Percentiles rank a stretch among this genome's conserved stretches.
phyloP scores from a whole-genome alignment of 2,797 vertebrate species.

The Cottoperca gobio region DNA sequence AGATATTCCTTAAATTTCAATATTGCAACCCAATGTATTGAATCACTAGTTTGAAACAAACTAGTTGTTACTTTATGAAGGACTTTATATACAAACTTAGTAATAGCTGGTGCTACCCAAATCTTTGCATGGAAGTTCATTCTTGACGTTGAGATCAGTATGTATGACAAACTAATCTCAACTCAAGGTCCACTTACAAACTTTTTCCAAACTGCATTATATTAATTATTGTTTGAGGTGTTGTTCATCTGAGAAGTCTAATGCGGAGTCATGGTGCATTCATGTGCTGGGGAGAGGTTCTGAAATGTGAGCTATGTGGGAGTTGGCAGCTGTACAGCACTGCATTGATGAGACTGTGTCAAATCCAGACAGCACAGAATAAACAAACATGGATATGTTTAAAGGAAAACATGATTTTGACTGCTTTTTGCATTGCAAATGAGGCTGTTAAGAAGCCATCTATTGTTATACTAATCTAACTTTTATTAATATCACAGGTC shows the following conservation, averaged over 20 bases:
- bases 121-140: not conserved
- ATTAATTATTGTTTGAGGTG: too few species aligned
- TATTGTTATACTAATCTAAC: not conserved
- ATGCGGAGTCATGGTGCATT: slow-evolving; percentile 22
- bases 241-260: slow-evolving; percentile 6
- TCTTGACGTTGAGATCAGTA: not conserved
- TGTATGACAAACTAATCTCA: not conserved
- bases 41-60: too few species aligned
- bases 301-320: slow-evolving; percentile 46
- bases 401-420: slow-evolving; percentile 17
- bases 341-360: slow-evolving; percentile 30
- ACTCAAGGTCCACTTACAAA: not conserved
- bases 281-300: slow-evolving; percentile 23
- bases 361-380: slow-evolving; percentile 37
- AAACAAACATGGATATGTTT: slow-evolving; percentile 28
- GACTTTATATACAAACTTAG: too few species aligned
- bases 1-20: too few species aligned
- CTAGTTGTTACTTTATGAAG: too few species aligned
- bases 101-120: not conserved
- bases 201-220: too few species aligned
- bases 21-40: too few species aligned
- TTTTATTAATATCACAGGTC: not conserved
- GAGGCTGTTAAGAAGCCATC: not conserved
- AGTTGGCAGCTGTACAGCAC: slow-evolving; percentile 27
- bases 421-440: slow-evolving; percentile 11